Evolutionary conservation across 2,797 vertebrate genomes (phyloP), one percentile per base, ranked within the genome.

Genomic region (Halcyon leucocephala): DNA sequence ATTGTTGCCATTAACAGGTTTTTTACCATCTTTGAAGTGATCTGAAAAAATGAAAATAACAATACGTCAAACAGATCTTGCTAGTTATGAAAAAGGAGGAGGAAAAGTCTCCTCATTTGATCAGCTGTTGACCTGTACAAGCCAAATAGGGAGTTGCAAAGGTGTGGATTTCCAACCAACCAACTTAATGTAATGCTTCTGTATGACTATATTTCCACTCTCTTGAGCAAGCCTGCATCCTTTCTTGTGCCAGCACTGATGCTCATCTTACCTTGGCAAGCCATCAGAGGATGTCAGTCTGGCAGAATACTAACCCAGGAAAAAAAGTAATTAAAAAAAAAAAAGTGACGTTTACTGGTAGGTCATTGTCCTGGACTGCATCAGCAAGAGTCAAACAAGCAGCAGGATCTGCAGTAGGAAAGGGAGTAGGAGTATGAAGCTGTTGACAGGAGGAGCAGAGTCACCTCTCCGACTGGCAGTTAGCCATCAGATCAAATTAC

Each of bases 241-340:
- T 41, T 93, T 81, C 54, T 55, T 39, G 37, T 92, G 70, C 62
- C 86, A 90, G 82, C 15, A 39, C 21, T 42, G 82, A 73, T 66
- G 42, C 70, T 95, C 62, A 57, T 86, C 31, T 72, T 83, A 58
- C 77, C n/a, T 73, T 84, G 92, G 83, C 92, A 82, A 82, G 66
- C 31, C 81, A 84, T 70, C 88, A 95, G 70, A 90, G 80, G 58
- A 55, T 73, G 57, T 49, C 61, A 90, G 28, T 41, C 54, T 92
- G 44, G n/a, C 77, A 89, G 33, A 78, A 91, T 67, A 86, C 39
- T 60, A 90, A 77, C 54, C 16, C 57, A 41, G 29, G 16, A 33
- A 22, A 42, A 52, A 58, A 33, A 26, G 11, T 39, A 39, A 39
- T 39, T 35, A 14, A 4, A 39, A 29, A 42, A 33, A 46, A 61